Evolutionary conservation across 1,140 invertebrate genomes (phyloP).

Genomic region (Hyles euphorbiae): DNA sequence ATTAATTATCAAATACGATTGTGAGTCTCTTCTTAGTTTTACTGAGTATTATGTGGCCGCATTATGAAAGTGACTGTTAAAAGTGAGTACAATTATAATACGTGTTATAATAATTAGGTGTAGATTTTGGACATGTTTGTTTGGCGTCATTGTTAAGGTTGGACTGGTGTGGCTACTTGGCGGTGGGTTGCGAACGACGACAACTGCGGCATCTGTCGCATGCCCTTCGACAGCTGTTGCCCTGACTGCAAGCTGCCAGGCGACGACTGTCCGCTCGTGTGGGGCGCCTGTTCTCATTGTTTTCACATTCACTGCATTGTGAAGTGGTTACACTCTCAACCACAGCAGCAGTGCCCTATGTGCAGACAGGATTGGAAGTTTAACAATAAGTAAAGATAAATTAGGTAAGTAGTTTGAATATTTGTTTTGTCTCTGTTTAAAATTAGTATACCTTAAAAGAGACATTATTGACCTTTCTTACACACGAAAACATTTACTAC

Average conservation of each 20-base stretch:
- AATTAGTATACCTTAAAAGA: too few species aligned
- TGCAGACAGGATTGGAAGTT: constrained; percentile 99
- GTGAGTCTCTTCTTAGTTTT: too few species aligned
- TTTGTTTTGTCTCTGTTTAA: background rate
- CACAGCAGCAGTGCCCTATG: constrained; percentile 98
- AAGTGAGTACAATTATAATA: constrained; percentile 39
- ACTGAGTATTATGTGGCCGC: constrained; percentile 3
- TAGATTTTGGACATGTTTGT: constrained; percentile 1
- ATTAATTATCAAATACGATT: too few species aligned
- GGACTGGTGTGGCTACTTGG: constrained; percentile 98
- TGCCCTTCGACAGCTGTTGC: constrained; percentile 99
- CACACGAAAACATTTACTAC: too few species aligned
- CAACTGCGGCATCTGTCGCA: constrained; percentile 98
- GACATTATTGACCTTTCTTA: too few species aligned
- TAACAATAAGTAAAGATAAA: constrained; percentile 80
- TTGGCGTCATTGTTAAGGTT: constrained; percentile 76
- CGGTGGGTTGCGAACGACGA: constrained; percentile 99
- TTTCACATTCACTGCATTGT: constrained; percentile 99
- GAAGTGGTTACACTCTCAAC: constrained; percentile 98
- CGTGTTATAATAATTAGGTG: background rate
- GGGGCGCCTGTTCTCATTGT: constrained; percentile 99
- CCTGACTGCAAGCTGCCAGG: constrained; percentile 98
- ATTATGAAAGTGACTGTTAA: constrained; percentile 68
- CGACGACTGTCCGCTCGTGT: constrained; percentile 98
- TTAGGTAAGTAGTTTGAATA: constrained; percentile 2